These are phyloP conservation scores for Caenorhabditis doughertyi DNA, from an alignment of 2,888 invertebrate genomes.

Conservation along the genomic window DNA sequence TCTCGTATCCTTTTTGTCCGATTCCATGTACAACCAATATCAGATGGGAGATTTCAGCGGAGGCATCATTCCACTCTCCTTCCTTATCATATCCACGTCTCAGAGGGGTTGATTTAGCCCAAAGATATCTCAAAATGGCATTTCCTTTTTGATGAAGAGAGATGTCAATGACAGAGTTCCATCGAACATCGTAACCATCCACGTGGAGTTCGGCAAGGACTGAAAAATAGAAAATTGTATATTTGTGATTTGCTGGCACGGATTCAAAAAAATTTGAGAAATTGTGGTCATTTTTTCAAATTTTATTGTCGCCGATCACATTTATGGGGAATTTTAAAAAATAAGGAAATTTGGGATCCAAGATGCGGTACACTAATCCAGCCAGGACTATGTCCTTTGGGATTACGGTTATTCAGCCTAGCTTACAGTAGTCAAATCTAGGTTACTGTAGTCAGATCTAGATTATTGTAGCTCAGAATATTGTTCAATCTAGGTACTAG, in stretches of 20 bases:
- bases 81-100: constrained; percentile 74
- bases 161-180: constrained; percentile 84
- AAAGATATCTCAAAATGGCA: constrained; percentile 69
- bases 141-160: constrained; percentile 72
- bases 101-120: constrained; percentile 70
- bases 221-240: constrained; percentile 82
- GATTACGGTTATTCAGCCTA: too few species aligned
- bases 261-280: too few species aligned
- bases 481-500: too few species aligned
- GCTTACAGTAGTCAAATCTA: too few species aligned
- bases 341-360: too few species aligned
- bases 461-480: too few species aligned
- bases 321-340: too few species aligned
- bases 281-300: too few species aligned
- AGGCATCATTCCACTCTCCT: constrained; percentile 70
- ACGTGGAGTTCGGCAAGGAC: constrained; percentile 86
- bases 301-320: too few species aligned
- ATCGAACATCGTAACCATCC: constrained; percentile 87
- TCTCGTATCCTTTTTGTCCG: constrained; percentile 85
- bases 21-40: constrained; percentile 89
- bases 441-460: too few species aligned
- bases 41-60: constrained; percentile 86
- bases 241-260: neutral
- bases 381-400: too few species aligned
- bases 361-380: too few species aligned